These are phyloP conservation scores for Xiphorhynchus erythropygius DNA, from an alignment of 2,797 vertebrate species.

Conservation along the genomic window DNA sequence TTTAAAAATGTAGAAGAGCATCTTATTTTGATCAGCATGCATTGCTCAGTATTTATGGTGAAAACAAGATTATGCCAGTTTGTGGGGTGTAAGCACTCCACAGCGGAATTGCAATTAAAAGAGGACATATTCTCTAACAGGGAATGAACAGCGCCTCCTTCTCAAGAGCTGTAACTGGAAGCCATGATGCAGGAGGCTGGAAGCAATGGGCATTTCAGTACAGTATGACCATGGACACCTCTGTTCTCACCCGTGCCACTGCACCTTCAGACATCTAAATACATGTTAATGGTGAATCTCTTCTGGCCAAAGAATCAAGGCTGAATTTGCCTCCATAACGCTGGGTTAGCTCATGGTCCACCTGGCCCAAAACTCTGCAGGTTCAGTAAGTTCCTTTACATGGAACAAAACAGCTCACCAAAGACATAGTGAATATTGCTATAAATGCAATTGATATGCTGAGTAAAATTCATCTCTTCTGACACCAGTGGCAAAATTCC, in stretches of 20 bases:
- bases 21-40: background rate
- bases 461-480: background rate
- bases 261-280: background rate
- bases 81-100: background rate
- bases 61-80: background rate
- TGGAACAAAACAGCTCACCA: background rate
- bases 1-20: background rate
- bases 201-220: background rate
- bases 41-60: background rate
- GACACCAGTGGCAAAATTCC: background rate
- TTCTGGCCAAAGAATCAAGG: background rate
- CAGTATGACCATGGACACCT: background rate
- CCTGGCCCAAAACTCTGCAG: background rate
- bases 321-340: background rate
- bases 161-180: background rate
- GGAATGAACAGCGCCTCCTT: background rate
- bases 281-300: rapidly evolving
- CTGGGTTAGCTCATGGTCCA: background rate
- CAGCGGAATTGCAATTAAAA: background rate
- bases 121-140: rapidly evolving
- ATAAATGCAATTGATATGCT: background rate
- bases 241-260: background rate
- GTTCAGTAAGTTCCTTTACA: background rate
- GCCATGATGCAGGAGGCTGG: rapidly evolving
- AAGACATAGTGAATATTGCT: background rate